A percentile compares a stretch with the other conserved stretches of the same genome.
phyloP scores from a whole-genome alignment of 2,888 invertebrate species.

The Maniola hyperantus region DNA sequence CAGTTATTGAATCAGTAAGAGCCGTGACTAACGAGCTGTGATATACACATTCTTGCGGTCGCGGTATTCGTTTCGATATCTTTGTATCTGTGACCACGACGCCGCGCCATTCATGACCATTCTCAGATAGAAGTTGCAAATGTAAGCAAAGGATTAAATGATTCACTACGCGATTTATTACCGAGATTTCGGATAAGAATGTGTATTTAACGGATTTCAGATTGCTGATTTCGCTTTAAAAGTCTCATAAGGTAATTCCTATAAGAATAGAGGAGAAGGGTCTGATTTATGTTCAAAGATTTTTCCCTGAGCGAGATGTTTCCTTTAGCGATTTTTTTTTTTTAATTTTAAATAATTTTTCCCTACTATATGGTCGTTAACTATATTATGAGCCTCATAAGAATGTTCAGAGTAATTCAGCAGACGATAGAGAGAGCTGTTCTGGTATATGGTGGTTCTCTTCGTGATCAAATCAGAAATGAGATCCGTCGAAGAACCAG shows the following conservation, averaged over 20 bases:
- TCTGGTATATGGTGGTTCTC: too few species aligned
- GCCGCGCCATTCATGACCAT: constrained; percentile 33
- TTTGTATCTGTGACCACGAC: constrained; percentile 36
- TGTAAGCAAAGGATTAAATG: constrained; percentile 24
- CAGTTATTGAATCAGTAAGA: constrained; percentile 62
- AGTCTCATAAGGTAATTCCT: neutral
- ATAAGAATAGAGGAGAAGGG: neutral
- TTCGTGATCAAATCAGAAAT: too few species aligned
- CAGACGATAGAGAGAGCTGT: too few species aligned
- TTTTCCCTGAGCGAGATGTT: neutral
- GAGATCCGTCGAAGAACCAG: too few species aligned
- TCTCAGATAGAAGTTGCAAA: constrained; percentile 22
- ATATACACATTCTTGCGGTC: constrained; percentile 65
- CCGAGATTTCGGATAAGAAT: constrained; percentile 14
- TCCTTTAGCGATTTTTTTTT: too few species aligned
- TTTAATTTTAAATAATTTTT: too few species aligned
- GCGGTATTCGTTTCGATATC: constrained; percentile 40
- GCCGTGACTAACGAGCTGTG: constrained; percentile 63
- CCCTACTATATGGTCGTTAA: too few species aligned
- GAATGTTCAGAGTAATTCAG: too few species aligned
- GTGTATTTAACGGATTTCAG: constrained; percentile 16
- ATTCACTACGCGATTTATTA: constrained; percentile 18
- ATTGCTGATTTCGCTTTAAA: neutral
- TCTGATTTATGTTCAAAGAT: neutral
- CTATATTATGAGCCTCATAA: too few species aligned